These are phyloP conservation scores for Drosophila triauraria DNA, from an alignment of 1,140 invertebrate genomes.

Conservation along the genomic window DNA sequence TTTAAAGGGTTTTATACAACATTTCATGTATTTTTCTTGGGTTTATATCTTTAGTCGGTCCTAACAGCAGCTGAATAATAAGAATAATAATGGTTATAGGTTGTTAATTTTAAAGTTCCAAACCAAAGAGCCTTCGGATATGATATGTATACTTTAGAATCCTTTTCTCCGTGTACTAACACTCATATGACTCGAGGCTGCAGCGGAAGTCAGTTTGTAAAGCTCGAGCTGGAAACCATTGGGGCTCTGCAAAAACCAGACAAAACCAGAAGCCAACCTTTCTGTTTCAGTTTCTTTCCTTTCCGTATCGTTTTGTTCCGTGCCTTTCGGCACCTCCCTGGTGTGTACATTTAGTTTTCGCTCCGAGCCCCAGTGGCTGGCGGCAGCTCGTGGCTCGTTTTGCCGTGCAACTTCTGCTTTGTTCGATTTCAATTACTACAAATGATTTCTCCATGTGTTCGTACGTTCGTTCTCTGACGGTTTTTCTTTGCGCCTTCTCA, in stretches of 20 bases:
- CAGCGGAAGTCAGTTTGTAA: slow-evolving; percentile 72
- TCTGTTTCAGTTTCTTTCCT: slow-evolving; percentile 1
- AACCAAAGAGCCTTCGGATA: no score
- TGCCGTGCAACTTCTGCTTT: slow-evolving; percentile 62
- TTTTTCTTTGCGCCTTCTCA: slow-evolving; percentile 7
- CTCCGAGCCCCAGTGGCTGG: slow-evolving; percentile 32
- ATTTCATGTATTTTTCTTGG: no score
- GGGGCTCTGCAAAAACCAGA: slow-evolving; percentile 39
- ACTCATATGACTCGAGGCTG: slow-evolving; percentile 24
- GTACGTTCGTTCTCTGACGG: slow-evolving; percentile 10
- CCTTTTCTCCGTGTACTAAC: neutral
- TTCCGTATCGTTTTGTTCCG: neutral
- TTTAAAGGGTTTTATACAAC: no score
- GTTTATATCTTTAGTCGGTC: no score
- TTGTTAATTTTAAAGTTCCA: fast-evolving
- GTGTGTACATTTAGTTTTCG: slow-evolving; percentile 35
- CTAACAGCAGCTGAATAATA: neutral
- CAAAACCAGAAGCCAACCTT: slow-evolving; percentile 36
- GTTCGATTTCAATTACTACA: slow-evolving; percentile 81
- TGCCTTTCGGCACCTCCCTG: neutral
- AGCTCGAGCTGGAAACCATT: slow-evolving; percentile 70
- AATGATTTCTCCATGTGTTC: slow-evolving; percentile 68
- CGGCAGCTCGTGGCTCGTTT: slow-evolving; percentile 23
- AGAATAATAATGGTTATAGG: neutral
- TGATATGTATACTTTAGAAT: no score